Conservation (phyloP, 2,888 invertebrate genomes). For the Branchipolynoe longqiensis region DNA sequence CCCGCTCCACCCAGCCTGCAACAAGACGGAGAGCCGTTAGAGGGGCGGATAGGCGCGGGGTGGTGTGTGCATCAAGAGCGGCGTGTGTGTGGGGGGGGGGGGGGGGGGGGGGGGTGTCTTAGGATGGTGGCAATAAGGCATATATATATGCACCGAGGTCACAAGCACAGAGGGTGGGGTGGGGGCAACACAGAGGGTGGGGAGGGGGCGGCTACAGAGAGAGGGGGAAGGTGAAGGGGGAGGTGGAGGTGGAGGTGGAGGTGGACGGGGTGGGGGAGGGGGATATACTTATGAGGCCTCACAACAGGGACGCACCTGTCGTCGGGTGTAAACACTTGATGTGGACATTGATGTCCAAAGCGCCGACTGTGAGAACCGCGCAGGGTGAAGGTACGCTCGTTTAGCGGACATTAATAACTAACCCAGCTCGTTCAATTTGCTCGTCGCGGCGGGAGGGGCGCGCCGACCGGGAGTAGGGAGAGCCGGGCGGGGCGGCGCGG, state of each 20-base stretch:
- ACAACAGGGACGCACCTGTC: not conserved
- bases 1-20: conserved; percentile 2
- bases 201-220: not conserved
- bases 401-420: not conserved
- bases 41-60: too few relatives aligned
- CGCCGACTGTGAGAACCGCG: too few relatives aligned
- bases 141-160: too few relatives aligned
- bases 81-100: too few relatives aligned
- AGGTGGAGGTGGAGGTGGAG: not conserved
- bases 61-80: too few relatives aligned
- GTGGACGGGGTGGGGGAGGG: not conserved
- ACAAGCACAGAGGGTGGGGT: too few relatives aligned
- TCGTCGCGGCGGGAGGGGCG: not conserved
- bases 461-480: not conserved
- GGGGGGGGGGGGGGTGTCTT: too few relatives aligned
- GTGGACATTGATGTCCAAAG: too few relatives aligned
- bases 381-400: not conserved
- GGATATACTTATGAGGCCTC: not conserved
- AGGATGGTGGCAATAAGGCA: too few relatives aligned
- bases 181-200: not conserved
- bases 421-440: conserved; percentile 21
- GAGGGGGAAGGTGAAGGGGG: not conserved
- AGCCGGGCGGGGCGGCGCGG: too few relatives aligned
- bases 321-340: too few relatives aligned
- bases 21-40: too few relatives aligned